phyloP scores from a whole-genome alignment of 2,797 vertebrate genomes.

The Tarsius wallacei region DNA sequence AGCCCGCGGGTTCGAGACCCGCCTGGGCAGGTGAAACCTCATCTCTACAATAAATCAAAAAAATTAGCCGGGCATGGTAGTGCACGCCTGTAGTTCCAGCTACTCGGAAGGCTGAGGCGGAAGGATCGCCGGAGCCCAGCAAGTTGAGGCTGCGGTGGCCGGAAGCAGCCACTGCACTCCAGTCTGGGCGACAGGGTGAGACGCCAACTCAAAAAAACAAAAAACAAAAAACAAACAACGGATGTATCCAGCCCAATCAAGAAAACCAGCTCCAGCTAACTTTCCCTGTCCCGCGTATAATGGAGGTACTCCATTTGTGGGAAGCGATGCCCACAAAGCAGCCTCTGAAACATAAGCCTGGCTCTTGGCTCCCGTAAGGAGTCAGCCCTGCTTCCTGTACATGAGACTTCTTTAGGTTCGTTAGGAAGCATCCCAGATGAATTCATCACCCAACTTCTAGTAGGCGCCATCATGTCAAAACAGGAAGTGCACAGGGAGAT shows the following conservation, averaged over 20 bases:
- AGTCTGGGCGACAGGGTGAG: too few species aligned
- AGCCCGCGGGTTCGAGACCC: too few species aligned
- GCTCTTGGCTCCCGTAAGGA: not conserved
- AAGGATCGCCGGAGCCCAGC: too few species aligned
- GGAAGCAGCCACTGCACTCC: too few species aligned
- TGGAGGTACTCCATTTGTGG: not conserved
- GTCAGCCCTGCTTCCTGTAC: not conserved
- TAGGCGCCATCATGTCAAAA: constrained; percentile 40
- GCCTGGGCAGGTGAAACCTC: too few species aligned
- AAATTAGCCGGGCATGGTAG: too few species aligned
- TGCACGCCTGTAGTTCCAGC: too few species aligned
- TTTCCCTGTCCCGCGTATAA: not conserved
- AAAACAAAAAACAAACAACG: too few species aligned
- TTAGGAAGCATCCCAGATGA: not conserved
- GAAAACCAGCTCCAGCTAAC: not conserved
- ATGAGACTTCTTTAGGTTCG: not conserved
- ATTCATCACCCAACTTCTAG: constrained; percentile 12
- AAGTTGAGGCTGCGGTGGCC: too few species aligned
- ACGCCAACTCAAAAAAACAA: too few species aligned
- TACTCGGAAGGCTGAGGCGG: too few species aligned
- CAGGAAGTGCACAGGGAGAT: not conserved
- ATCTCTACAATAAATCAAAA: too few species aligned
- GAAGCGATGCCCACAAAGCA: not conserved
- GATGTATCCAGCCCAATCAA: not conserved
- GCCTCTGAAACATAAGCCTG: not conserved